phyloP scores from a whole-genome alignment of 2,113 vertebrate species.

The Lates calcarifer region DNA sequence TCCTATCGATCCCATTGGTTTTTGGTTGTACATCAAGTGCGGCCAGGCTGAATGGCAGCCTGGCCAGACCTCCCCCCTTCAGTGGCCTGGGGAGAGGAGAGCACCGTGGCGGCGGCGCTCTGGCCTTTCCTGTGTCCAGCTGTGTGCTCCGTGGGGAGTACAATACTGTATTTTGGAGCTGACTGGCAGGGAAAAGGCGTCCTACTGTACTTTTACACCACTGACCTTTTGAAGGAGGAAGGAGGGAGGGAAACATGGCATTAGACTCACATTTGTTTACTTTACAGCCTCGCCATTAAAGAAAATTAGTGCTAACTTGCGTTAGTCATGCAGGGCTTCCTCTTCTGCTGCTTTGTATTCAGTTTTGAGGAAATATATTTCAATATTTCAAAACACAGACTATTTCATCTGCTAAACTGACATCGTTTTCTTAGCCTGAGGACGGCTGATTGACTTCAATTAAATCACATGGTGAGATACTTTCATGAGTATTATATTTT shows the following conservation, averaged over 20 bases:
- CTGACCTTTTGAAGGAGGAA: constrained; percentile 50
- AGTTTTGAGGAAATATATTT: neutral
- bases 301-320: neutral
- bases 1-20: constrained; percentile 58
- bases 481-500: neutral
- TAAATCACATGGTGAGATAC: constrained; percentile 23
- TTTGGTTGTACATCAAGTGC: constrained; percentile 39
- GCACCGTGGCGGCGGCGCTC: neutral
- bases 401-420: constrained; percentile 18
- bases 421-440: neutral
- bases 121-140: constrained; percentile 43
- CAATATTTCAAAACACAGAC: neutral
- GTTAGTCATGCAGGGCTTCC: neutral
- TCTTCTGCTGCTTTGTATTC: neutral
- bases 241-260: neutral
- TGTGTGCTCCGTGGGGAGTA: constrained; percentile 25
- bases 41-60: constrained; percentile 24
- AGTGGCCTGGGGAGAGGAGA: constrained; percentile 17
- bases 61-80: constrained; percentile 29
- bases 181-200: neutral
- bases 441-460: constrained; percentile 17
- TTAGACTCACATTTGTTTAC: constrained; percentile 2
- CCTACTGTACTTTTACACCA: constrained; percentile 52
- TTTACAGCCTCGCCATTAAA: neutral
- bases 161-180: constrained; percentile 1